Evolutionary conservation across 2,888 invertebrate genomes (phyloP).

Genomic region (Drosophila cognata): DNA sequence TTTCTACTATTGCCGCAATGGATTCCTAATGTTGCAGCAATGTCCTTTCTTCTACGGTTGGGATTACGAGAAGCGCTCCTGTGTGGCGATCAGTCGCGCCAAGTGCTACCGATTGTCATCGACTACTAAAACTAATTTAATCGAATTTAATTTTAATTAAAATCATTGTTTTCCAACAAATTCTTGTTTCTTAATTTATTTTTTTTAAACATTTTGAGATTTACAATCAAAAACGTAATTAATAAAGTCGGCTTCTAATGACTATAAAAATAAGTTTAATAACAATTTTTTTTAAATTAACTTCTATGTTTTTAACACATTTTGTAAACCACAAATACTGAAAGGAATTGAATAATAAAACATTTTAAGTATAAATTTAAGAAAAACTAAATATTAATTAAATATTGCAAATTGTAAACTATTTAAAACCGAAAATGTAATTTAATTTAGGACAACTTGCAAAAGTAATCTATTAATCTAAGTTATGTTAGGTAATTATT

Average conservation of each 20-base stretch:
- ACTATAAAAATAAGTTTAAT: neutral
- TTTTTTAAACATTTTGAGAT: neutral
- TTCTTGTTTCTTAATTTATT: neutral
- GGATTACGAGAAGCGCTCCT: slow-evolving; percentile 77
- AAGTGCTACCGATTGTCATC: slow-evolving; percentile 58
- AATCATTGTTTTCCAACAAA: neutral
- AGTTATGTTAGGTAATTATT: neutral
- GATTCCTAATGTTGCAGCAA: slow-evolving; percentile 82
- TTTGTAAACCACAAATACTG: neutral
- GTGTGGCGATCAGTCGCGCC: slow-evolving; percentile 64
- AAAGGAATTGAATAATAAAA: neutral
- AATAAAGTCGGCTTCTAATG: neutral
- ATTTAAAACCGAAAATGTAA: neutral
- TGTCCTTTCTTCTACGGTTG: slow-evolving; percentile 83
- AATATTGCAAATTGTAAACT: neutral
- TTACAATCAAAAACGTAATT: neutral
- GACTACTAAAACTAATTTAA: neutral
- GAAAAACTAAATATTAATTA: neutral
- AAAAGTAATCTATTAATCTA: neutral
- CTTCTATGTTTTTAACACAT: neutral
- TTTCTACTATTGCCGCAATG: slow-evolving; percentile 80
- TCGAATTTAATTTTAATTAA: slow-evolving; percentile 20
- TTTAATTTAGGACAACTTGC: neutral
- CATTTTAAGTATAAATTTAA: neutral
- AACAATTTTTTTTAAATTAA: neutral